Evolutionary conservation across 2,888 invertebrate genomes (phyloP), one percentile per base, ranked within the genome.

Genomic region (Ophion obscuratus): DNA sequence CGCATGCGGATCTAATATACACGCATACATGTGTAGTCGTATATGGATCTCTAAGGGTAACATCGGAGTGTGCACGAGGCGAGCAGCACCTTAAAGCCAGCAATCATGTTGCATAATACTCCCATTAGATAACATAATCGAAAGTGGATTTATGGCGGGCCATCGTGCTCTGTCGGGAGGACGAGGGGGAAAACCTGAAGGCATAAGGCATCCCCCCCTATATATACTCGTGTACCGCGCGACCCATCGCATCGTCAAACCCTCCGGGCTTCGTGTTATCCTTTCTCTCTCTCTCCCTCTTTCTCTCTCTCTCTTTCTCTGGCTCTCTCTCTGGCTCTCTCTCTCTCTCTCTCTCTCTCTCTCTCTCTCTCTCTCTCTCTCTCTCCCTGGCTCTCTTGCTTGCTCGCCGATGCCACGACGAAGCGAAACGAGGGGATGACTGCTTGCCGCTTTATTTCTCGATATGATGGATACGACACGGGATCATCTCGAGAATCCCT

Each of bases 51-150:
- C 73, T 77, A 70, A 57, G 66, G 68, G 44, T 70, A 77, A 73
- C 44, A 76, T 74, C 76, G 81, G 80, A 68, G 76, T 87, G 89
- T 89, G 88, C 88, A 88, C 83, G 78, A 40, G 78, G 79, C 85
- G 61, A 87, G 87, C 88, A 87, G 87, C 89, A 90, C 89, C 90
- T 93, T 91, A 93, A 93, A 93, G 91, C 92, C 90, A 89, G 92
- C 92, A 93, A 92, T 93, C 92, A 91, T 91, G 92, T 92, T 91
- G 92, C 91, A 92, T 93, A 93, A 93, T 93, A 92, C 93, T 91
- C 88, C 92, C 92, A 93, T 93, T 93, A 93, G 93, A 92, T 92
- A 91, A 92, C 92, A 93, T 93, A 93, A 93, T 93, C 93, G 92
- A 93, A 93, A 93, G 91, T 91, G 92, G 92, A 93, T 93, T 93